Conservation (phyloP, 2,797 vertebrate species). For the Manis javanica region DNA sequence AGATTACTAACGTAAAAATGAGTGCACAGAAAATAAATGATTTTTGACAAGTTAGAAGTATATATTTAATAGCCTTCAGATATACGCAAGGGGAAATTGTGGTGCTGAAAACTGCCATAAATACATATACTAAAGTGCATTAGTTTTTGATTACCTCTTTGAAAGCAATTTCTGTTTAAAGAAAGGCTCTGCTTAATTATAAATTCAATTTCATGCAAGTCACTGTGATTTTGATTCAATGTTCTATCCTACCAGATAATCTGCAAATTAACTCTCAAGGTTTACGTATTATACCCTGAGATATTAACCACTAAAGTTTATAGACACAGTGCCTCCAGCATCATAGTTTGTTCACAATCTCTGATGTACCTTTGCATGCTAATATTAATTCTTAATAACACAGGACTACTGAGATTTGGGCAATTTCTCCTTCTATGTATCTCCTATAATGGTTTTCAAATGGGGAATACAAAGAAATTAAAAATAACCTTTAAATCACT, state of each 20-base stretch:
- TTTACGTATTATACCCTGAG: neutral
- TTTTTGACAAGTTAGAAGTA: neutral
- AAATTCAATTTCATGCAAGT: neutral
- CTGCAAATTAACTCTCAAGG: neutral
- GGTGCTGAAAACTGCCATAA: neutral
- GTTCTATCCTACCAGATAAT: neutral
- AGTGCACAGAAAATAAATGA: neutral
- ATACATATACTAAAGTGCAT: neutral
- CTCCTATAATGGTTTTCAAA: neutral
- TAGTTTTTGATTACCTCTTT: neutral
- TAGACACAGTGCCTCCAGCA: neutral
- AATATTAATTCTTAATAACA: neutral
- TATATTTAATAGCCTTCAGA: neutral
- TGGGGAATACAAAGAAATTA: neutral
- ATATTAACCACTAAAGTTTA: neutral
- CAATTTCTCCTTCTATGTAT: neutral
- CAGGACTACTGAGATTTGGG: neutral
- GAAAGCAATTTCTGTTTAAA: neutral
- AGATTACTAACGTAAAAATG: neutral
- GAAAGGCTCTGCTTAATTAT: neutral
- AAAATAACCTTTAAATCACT: neutral
- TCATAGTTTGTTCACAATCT: neutral
- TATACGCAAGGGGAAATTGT: neutral
- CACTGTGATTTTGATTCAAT: constrained; percentile 8
- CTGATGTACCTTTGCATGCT: neutral